A percentile compares a stretch with the other conserved stretches of the same genome.
phyloP scores from a whole-genome alignment of 2,797 vertebrate genomes.

The Phrynocephalus forsythii region DNA sequence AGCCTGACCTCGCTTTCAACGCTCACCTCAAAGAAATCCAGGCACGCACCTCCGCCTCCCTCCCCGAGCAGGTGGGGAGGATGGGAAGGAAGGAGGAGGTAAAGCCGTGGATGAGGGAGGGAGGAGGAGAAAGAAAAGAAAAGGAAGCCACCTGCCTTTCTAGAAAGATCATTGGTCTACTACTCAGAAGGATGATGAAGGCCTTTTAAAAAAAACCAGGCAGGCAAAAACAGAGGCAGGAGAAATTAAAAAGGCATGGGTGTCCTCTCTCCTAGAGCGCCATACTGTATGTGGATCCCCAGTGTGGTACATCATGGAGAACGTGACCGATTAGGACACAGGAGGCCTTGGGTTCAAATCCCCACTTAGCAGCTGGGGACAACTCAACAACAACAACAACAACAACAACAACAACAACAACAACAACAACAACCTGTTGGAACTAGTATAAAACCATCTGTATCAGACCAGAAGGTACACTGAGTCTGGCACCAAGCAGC shows the following conservation, averaged over 20 bases:
- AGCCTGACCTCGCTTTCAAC: neutral
- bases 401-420: too few relatives aligned
- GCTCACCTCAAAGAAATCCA: constrained; percentile 22
- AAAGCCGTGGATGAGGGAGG: too few relatives aligned
- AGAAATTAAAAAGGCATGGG: neutral
- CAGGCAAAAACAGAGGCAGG: too few relatives aligned
- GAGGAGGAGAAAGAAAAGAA: neutral
- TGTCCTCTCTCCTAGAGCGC: too few relatives aligned
- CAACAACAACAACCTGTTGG: neutral
- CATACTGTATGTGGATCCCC: too few relatives aligned
- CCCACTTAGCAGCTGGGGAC: too few relatives aligned
- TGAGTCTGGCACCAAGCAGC: neutral
- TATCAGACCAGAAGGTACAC: neutral
- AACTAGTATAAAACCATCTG: too few relatives aligned
- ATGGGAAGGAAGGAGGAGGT: neutral
- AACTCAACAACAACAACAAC: too few relatives aligned
- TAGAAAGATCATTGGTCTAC: neutral
- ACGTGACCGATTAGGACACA: too few relatives aligned
- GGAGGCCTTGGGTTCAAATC: too few relatives aligned
- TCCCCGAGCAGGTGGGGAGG: neutral
- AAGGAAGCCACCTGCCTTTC: neutral
- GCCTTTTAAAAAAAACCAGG: neutral
- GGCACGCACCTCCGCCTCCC: neutral
- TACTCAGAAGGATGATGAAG: neutral
- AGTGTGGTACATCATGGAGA: too few relatives aligned